These are phyloP conservation scores for Archivesica marissinica DNA, from an alignment of 1,140 invertebrate genomes.

Conservation along the genomic window DNA sequence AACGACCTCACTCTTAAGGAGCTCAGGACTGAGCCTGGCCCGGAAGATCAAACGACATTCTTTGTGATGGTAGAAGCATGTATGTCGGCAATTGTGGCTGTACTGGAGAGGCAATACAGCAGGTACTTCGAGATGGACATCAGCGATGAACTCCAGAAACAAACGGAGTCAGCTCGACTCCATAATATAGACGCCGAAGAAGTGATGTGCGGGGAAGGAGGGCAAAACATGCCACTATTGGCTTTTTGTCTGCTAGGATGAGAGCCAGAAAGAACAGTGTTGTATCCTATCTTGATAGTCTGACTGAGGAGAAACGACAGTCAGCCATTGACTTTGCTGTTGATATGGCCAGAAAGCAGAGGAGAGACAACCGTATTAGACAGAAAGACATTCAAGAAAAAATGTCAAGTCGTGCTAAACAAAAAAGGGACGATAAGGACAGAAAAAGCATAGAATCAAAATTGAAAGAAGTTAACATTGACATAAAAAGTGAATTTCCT, in stretches of 20 bases:
- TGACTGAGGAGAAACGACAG: background rate
- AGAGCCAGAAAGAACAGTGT: background rate
- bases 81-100: background rate
- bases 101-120: background rate
- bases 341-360: background rate
- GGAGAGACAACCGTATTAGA: background rate
- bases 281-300: background rate
- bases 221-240: background rate
- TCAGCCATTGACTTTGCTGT: background rate
- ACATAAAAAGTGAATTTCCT: background rate
- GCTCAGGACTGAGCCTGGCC: background rate
- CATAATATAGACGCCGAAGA: constrained; percentile 8
- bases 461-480: background rate
- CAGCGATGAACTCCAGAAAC: background rate
- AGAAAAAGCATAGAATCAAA: background rate
- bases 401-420: background rate
- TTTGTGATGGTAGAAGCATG: background rate
- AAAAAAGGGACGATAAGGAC: background rate
- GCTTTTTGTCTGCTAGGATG: background rate
- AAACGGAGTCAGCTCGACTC: background rate
- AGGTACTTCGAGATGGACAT: background rate
- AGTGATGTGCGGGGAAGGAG: background rate
- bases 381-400: background rate
- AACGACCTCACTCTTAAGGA: background rate
- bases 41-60: background rate